Percentiles rank a stretch among this genome's conserved stretches.
These are phyloP conservation scores for Helogale parvula DNA, from an alignment of 2,113 vertebrate species.

Conservation along the genomic window DNA sequence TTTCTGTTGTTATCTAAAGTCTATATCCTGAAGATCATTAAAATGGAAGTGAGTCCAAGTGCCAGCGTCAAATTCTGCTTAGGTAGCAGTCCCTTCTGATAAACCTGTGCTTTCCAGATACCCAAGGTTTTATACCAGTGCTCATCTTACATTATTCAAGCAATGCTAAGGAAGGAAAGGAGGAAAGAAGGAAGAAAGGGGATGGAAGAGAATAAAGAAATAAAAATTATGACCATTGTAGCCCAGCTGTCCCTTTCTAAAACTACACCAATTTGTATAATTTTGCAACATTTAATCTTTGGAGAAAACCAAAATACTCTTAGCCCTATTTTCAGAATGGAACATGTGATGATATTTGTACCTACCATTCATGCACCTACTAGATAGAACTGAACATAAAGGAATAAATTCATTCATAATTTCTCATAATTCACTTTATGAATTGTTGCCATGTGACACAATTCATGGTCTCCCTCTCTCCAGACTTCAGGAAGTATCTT, in stretches of 20 bases:
- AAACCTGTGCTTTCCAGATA: conserved; percentile 73
- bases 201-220: neutral
- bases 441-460: neutral
- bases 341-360: neutral
- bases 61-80: conserved; percentile 78
- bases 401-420: neutral
- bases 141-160: conserved; percentile 79
- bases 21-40: conserved; percentile 59
- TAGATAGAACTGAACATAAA: neutral
- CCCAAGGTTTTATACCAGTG: conserved; percentile 62
- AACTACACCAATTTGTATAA: neutral
- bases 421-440: neutral
- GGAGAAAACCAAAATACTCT: neutral
- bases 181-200: neutral
- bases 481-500: neutral
- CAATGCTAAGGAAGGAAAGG: neutral
- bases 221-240: neutral
- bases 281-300: neutral
- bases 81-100: conserved; percentile 78
- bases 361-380: neutral
- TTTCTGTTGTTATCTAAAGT: conserved; percentile 17
- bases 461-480: neutral
- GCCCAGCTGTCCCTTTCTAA: neutral
- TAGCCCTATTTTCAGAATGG: neutral
- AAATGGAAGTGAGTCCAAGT: conserved; percentile 26